Evolutionary conservation across 2,113 vertebrate species (phyloP).

Genomic region (Pygathrix nemaeus): DNA sequence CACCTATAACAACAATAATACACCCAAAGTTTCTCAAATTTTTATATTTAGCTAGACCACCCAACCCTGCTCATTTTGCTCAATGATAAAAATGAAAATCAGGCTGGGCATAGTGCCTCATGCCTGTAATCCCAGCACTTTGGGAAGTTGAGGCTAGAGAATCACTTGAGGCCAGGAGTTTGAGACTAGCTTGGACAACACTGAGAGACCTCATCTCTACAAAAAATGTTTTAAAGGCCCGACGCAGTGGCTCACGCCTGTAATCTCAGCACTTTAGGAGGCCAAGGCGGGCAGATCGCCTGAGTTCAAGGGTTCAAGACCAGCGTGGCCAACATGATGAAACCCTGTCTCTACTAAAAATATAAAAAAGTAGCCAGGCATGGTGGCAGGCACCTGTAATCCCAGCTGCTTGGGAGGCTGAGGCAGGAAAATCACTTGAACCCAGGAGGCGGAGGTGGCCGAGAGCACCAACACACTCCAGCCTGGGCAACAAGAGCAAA

Average conservation of each 20-base stretch:
- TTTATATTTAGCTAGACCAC: background rate
- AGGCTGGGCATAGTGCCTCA: background rate
- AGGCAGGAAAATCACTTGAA: background rate
- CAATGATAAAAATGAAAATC: conserved; percentile 34
- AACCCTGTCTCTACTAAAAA: background rate
- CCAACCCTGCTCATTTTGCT: background rate
- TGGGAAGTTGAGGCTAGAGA: too few relatives aligned
- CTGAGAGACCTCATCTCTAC: too few relatives aligned
- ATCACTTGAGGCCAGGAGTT: too few relatives aligned
- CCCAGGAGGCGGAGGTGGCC: background rate
- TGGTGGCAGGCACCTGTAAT: background rate
- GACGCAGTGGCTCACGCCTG: too few relatives aligned
- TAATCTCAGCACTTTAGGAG: too few relatives aligned
- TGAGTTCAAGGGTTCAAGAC: too few relatives aligned
- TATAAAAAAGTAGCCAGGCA: background rate
- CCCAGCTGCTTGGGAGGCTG: background rate
- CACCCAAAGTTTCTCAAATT: background rate
- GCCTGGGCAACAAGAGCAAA: background rate
- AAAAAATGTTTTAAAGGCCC: too few relatives aligned
- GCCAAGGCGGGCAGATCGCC: too few relatives aligned
- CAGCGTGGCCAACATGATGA: too few relatives aligned
- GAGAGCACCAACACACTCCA: background rate
- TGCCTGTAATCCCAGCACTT: background rate
- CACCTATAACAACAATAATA: background rate
- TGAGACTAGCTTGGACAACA: too few relatives aligned